Conservation (phyloP, 2,888 invertebrate genomes). For the Yponomeuta plumbellus region DNA sequence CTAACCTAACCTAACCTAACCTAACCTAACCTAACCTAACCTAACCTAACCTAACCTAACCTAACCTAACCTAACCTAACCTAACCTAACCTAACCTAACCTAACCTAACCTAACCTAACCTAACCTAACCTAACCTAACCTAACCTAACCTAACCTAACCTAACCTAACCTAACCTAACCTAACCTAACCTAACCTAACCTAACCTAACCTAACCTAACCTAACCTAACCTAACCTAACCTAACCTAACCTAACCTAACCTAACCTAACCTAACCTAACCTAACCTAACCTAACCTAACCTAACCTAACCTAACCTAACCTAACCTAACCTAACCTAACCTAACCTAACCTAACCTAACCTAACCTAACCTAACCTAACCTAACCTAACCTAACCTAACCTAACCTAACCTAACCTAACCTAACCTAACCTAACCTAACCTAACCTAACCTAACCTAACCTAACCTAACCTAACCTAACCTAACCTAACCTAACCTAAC, state of each 20-base stretch:
- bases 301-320: conserved; percentile 27
- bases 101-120: conserved; percentile 28
- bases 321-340: conserved; percentile 34
- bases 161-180: conserved; percentile 27
- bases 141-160: conserved; percentile 16
- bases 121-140: conserved; percentile 25
- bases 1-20: conserved; percentile 28
- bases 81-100: conserved; percentile 28
- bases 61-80: conserved; percentile 28
- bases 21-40: conserved; percentile 29
- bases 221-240: conserved; percentile 20
- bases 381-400: conserved; percentile 25
- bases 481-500: conserved; percentile 22
- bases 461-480: conserved; percentile 29
- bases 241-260: conserved; percentile 16
- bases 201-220: conserved; percentile 25
- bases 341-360: conserved; percentile 33
- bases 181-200: conserved; percentile 29
- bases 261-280: conserved; percentile 22
- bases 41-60: conserved; percentile 27
- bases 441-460: conserved; percentile 28
- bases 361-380: conserved; percentile 32
- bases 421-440: conserved; percentile 28
- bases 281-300: conserved; percentile 31
- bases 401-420: conserved; percentile 26